Evolutionary conservation across 2,113 vertebrate species (phyloP), one percentile per base, ranked within the genome.

Genomic region (Acrocephalus kingi): DNA sequence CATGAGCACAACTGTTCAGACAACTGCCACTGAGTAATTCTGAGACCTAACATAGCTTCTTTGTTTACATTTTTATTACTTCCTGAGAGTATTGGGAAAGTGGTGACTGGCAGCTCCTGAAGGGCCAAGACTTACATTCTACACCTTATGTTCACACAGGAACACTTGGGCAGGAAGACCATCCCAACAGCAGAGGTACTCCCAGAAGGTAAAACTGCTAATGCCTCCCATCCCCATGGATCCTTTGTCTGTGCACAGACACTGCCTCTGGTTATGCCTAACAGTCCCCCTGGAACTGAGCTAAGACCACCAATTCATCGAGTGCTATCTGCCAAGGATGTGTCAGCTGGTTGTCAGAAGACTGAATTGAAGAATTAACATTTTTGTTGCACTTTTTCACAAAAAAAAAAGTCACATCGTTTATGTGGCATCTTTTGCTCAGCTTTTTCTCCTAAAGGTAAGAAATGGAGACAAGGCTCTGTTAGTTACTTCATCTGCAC

Each of bases 1-100:
- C 76, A 52, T 43, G 87, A 94, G 92, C 85, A 89, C 96, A 95
- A 95, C 82, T 97, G 90, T 76, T 94, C 67, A 61, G 87, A 93
- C 93, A 96, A 96, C 79, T 90, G 94, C 28, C 68, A 79, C 76
- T 9, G 18, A 94, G 61, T 74, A 81, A 90, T 23, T 88, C 55
- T 31, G 24, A 93, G 79, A 69, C 27, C 63, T 35, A 61, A 78
- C 28, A 62, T 3, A 71, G n/a, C 48, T 90, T 48, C 82, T 93
- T 83, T 92, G 89, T 93, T 96, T 84, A 84, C 74, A 71, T 83
- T 91, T 87, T 64, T 59, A 58, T 67, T 68, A 11, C 64, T 86
- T 72, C 52, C n/a, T 25, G 16, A 84, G 43, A 87, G 67, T 30
- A 74, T 9, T 20, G 52, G 68, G 68, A 89, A 93, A 56, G 45